Evolutionary conservation across 2,113 vertebrate genomes (phyloP).

Genomic region (Corydoras sp.): DNA sequence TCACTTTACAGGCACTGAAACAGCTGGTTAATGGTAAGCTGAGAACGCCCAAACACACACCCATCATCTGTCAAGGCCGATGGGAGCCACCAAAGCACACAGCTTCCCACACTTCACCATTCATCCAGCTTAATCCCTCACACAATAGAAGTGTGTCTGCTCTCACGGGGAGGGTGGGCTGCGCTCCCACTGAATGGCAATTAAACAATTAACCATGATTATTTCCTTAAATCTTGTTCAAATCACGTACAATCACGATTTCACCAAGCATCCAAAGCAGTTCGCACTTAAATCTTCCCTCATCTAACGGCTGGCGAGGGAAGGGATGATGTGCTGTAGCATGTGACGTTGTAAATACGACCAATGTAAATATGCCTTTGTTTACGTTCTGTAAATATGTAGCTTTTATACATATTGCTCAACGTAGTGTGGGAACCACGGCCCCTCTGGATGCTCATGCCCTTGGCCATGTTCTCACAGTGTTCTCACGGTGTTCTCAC

Average conservation of each 20-base stretch:
- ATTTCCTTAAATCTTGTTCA: neutral
- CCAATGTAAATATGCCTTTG: neutral
- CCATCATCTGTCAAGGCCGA: slow-evolving; percentile 50
- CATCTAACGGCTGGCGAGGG: too few relatives aligned
- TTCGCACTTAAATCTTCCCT: too few relatives aligned
- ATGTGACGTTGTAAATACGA: too few relatives aligned
- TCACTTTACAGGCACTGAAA: neutral
- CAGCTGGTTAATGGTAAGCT: slow-evolving; percentile 41
- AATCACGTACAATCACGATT: too few relatives aligned
- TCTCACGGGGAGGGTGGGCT: slow-evolving; percentile 14
- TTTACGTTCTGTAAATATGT: neutral
- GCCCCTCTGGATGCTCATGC: slow-evolving; percentile 35
- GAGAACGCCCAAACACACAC: slow-evolving; percentile 48
- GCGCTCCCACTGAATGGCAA: neutral
- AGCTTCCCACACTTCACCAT: slow-evolving; percentile 66
- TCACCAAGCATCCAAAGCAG: too few relatives aligned
- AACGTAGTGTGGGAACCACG: slow-evolving; percentile 29
- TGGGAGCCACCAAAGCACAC: slow-evolving; percentile 61
- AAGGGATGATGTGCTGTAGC: too few relatives aligned
- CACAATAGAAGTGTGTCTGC: slow-evolving; percentile 42
- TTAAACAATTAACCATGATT: neutral
- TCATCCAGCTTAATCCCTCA: slow-evolving; percentile 32
- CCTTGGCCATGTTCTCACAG: slow-evolving; percentile 56
- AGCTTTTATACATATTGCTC: neutral
- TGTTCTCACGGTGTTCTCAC: slow-evolving; percentile 63